A percentile compares a stretch with the other conserved stretches of the same genome.
These are phyloP conservation scores for Scaptomyza tumidula DNA, from an alignment of 2,888 invertebrate genomes.

Conservation along the genomic window DNA sequence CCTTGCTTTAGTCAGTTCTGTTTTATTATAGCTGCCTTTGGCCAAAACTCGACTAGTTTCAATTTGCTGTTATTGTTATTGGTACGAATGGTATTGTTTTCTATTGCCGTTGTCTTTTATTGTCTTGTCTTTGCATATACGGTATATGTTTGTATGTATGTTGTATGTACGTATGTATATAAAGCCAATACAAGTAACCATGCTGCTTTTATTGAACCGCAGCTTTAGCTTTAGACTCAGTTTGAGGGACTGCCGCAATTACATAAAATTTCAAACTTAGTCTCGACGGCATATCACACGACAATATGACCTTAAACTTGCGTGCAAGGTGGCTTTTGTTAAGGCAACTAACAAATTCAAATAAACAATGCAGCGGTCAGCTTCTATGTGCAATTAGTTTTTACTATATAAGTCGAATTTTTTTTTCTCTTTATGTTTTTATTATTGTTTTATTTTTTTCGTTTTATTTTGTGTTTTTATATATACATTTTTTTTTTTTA, in stretches of 20 bases:
- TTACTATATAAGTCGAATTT: slow-evolving; percentile 56
- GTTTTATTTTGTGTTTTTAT: slow-evolving; percentile 9
- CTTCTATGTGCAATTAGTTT: slow-evolving; percentile 75
- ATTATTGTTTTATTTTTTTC: slow-evolving; percentile 27
- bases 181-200: slow-evolving; percentile 38
- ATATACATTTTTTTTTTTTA: slow-evolving; percentile 20
- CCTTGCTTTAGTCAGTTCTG: slow-evolving; percentile 30
- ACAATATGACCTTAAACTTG: slow-evolving; percentile 77
- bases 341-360: slow-evolving; percentile 55
- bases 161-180: slow-evolving; percentile 18
- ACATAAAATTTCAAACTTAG: slow-evolving; percentile 43
- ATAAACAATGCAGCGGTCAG: slow-evolving; percentile 70
- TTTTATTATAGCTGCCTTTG: slow-evolving; percentile 74
- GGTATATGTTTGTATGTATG: slow-evolving; percentile 17
- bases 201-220: slow-evolving; percentile 56
- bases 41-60: slow-evolving; percentile 79
- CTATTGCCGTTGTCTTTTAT: slow-evolving; percentile 38
- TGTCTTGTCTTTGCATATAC: slow-evolving; percentile 40
- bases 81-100: slow-evolving; percentile 29
- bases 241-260: slow-evolving; percentile 54
- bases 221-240: slow-evolving; percentile 25
- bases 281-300: slow-evolving; percentile 57
- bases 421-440: slow-evolving; percentile 20
- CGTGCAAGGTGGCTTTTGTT: slow-evolving; percentile 76
- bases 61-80: slow-evolving; percentile 64